Evolutionary conservation across 2,888 invertebrate genomes (phyloP).

Genomic region (Bellardia bayeri): DNA sequence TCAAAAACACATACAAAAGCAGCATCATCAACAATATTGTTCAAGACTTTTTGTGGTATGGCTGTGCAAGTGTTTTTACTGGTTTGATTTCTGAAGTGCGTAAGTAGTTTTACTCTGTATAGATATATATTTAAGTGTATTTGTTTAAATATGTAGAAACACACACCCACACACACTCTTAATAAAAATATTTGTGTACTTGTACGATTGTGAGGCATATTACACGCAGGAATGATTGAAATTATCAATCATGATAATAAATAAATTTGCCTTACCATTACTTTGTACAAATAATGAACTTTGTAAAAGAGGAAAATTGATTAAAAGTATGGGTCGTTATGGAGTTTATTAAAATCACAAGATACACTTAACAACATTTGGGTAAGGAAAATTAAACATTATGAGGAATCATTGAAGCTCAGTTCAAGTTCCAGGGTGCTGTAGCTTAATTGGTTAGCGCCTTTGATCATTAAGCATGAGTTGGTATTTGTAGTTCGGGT

Average conservation of each 20-base stretch:
- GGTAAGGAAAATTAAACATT: background rate
- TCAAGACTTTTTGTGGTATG: background rate
- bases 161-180: background rate
- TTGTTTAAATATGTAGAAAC: background rate
- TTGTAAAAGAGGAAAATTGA: background rate
- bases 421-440: no score
- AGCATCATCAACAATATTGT: slow-evolving; percentile 14
- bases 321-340: background rate
- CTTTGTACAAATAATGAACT: slow-evolving; percentile 34
- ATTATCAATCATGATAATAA: slow-evolving; percentile 67
- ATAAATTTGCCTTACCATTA: slow-evolving; percentile 50
- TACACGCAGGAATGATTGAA: slow-evolving; percentile 58
- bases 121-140: background rate
- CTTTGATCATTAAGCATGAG: no score
- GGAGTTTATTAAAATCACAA: background rate
- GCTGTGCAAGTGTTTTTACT: background rate
- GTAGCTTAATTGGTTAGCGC: no score
- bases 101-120: background rate
- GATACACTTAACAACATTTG: background rate
- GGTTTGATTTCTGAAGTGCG: slow-evolving; percentile 9
- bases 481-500: no score
- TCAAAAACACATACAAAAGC: slow-evolving; percentile 14
- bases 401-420: no score
- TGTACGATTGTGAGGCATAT: slow-evolving; percentile 5
- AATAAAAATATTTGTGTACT: background rate